phyloP scores from a whole-genome alignment of 2,113 vertebrate genomes.

The Macaca mulatta region DNA sequence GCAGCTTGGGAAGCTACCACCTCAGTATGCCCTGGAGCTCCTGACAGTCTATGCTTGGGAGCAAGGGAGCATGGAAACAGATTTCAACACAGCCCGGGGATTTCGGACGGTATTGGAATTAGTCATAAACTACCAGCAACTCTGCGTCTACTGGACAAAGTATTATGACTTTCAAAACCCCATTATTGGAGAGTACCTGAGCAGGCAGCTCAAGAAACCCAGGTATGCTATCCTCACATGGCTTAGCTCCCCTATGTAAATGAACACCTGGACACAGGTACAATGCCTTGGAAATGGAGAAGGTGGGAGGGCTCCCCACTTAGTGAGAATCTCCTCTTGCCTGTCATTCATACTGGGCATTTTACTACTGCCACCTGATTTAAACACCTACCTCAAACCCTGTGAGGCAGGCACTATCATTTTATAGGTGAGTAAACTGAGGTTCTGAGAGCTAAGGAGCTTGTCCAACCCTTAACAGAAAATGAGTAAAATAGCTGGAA shows the following conservation, averaged over 20 bases:
- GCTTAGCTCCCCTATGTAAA: too few relatives aligned
- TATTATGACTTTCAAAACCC: not conserved
- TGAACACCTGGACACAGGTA: accelerated
- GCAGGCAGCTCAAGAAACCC: accelerated
- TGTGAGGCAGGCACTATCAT: not conserved
- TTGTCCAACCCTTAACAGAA: not conserved
- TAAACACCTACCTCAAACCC: not conserved
- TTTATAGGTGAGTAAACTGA: not conserved
- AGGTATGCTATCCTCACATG: conserved; percentile 1
- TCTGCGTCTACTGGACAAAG: conserved; percentile 49
- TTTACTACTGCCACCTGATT: not conserved
- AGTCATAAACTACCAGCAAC: not conserved
- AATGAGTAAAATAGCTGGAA: not conserved
- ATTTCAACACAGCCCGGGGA: conserved; percentile 36
- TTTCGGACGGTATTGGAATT: conserved; percentile 53
- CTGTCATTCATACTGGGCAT: not conserved
- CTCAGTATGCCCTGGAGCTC: conserved; percentile 66
- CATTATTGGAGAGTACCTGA: accelerated
- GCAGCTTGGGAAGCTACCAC: not conserved
- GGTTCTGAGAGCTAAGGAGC: not conserved
- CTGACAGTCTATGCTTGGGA: conserved; percentile 72
- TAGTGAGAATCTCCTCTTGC: too few relatives aligned
- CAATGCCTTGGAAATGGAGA: not conserved
- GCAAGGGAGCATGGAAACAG: accelerated
- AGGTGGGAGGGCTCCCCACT: not conserved